phyloP scores from a whole-genome alignment of 2,888 invertebrate genomes.

The Eucriotettix oculatus region DNA sequence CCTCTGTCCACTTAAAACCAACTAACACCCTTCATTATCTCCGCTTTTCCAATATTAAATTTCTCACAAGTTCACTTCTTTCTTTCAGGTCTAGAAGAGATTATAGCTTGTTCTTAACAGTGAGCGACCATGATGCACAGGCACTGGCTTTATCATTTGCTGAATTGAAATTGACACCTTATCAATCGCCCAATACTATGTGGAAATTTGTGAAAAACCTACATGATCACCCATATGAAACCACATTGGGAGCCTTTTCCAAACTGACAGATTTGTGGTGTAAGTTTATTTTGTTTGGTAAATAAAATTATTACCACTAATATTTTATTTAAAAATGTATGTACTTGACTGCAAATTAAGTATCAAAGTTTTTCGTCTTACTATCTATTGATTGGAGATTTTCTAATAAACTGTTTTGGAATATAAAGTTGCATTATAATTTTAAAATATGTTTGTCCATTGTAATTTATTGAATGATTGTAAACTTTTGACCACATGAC shows the following conservation, averaged over 20 bases:
- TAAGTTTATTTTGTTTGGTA: conserved; percentile 24
- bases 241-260: conserved; percentile 71
- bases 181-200: conserved; percentile 42
- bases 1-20: too few species aligned
- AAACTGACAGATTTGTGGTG: conserved; percentile 65
- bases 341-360: neutral
- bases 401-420: too few species aligned
- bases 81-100: conserved; percentile 49
- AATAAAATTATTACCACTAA: neutral
- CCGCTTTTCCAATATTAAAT: too few species aligned
- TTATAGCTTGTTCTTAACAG: conserved; percentile 6
- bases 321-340: neutral
- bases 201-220: conserved; percentile 45
- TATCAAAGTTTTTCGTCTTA: neutral
- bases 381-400: too few species aligned
- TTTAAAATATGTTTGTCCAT: too few species aligned
- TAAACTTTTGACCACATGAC: too few species aligned
- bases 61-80: too few species aligned
- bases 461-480: too few species aligned
- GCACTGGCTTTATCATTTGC: conserved; percentile 73
- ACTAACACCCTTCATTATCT: too few species aligned
- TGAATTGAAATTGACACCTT: conserved; percentile 65
- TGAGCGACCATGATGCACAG: conserved; percentile 39
- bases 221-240: conserved; percentile 58
- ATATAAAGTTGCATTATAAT: too few species aligned